A percentile compares a stretch with the other conserved stretches of the same genome.
phyloP scores from a whole-genome alignment of 2,113 vertebrate species.

The Lophius piscatorius region DNA sequence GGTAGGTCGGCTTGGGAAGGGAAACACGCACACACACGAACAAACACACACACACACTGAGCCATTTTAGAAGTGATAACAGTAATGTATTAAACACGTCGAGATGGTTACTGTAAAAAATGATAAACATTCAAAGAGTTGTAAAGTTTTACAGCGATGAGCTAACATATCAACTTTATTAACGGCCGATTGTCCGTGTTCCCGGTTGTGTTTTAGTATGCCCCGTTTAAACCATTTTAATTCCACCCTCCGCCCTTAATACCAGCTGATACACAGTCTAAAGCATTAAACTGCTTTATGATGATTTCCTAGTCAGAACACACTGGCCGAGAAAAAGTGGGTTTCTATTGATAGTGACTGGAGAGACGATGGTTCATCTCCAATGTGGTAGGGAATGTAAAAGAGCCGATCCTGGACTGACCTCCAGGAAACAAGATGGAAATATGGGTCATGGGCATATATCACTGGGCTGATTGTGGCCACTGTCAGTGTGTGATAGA shows the following conservation, averaged over 20 bases:
- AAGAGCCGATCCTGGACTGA: too few species aligned
- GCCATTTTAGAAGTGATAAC: constrained; percentile 10
- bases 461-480: too few species aligned
- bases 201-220: constrained; percentile 43
- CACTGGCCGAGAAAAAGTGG: constrained; percentile 6
- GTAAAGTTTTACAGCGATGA: constrained; percentile 74
- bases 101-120: constrained; percentile 66
- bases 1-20: constrained; percentile 15
- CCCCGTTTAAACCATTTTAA: constrained; percentile 55
- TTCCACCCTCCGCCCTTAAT: constrained; percentile 13
- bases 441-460: too few species aligned
- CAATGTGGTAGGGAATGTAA: too few species aligned
- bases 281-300: constrained; percentile 58
- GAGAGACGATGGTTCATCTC: too few species aligned
- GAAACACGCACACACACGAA: constrained; percentile 52
- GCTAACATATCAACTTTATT: constrained; percentile 68
- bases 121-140: constrained; percentile 70
- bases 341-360: constrained; percentile 23
- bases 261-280: constrained; percentile 41
- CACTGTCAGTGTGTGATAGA: too few species aligned
- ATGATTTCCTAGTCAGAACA: constrained; percentile 40
- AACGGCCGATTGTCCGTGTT: constrained; percentile 42
- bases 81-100: constrained; percentile 8
- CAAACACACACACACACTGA: constrained; percentile 27
- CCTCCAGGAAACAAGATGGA: too few species aligned